Percentiles rank a stretch among this genome's conserved stretches.
These are phyloP conservation scores for Zophobas atratus DNA, from an alignment of 1,140 invertebrate species.

Conservation along the genomic window DNA sequence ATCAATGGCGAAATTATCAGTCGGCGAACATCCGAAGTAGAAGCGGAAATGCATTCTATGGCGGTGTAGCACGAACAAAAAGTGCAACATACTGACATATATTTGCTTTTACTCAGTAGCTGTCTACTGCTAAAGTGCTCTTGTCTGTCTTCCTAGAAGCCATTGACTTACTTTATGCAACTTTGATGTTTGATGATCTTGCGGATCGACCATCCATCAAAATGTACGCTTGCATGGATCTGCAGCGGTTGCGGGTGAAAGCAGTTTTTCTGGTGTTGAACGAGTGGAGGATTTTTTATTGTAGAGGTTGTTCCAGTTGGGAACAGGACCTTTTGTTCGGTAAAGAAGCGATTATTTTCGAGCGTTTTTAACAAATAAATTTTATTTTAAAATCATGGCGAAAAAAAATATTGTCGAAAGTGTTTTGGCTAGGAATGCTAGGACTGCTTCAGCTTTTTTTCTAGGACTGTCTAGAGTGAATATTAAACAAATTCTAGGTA, in stretches of 20 bases:
- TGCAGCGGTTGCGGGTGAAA: conserved; percentile 3
- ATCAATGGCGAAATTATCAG: conserved; percentile 20
- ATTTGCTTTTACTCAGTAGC: conserved; percentile 56
- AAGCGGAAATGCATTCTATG: conserved; percentile 54
- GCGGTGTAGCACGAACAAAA: conserved; percentile 49
- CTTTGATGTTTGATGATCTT: conserved; percentile 18
- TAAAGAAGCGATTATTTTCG: too few species aligned
- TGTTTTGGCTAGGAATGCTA: too few species aligned
- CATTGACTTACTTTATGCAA: conserved; percentile 61
- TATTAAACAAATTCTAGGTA: too few species aligned
- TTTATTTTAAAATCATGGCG: too few species aligned
- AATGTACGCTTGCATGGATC: conserved; percentile 5
- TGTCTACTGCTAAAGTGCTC: conserved; percentile 38
- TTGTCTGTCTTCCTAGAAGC: conserved; percentile 56
- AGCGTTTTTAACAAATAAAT: too few species aligned
- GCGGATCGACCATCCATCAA: conserved; percentile 12
- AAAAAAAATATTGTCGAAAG: too few species aligned
- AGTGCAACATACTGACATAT: conserved; percentile 63
- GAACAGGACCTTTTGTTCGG: too few species aligned
- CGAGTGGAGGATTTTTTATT: neutral
- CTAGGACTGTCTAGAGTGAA: too few species aligned
- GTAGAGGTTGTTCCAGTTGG: too few species aligned
- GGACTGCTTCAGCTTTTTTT: too few species aligned
- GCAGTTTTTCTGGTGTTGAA: neutral
- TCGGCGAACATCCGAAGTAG: neutral